Evolutionary conservation across 2,113 vertebrate species (phyloP), one percentile per base, ranked within the genome.

Genomic region (Centrocercus urophasianus): DNA sequence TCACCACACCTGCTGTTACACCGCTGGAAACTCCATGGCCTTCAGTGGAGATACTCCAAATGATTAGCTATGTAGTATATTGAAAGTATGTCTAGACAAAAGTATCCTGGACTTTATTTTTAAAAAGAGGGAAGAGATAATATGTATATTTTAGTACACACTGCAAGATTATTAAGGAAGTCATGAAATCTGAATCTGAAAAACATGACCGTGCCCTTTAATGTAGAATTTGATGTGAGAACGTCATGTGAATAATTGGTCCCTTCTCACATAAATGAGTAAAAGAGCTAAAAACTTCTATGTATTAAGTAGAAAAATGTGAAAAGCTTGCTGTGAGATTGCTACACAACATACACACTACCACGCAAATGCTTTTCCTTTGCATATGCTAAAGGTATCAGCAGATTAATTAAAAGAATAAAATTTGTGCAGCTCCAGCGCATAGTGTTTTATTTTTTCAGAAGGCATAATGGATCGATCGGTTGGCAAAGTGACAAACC

Each of bases 51-150:
- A 40, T 32, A 3, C 14, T 60, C 56, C 28, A 36, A 88, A 43
- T 45, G 48, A 32, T 48, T 78, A 90, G 57, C 48, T 93, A 17
- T 21, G 48, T 32, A 36, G 27, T 83, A 22, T 86, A 67, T 88
- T 54, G 76, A 70, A 81, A 76, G 19, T 42, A 83, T 7, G 30
- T 71, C 60, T 88, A 74, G 69, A 47, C 40, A 87, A 80, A 90
- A 84, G 28, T 47, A 80, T 86, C 71, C 64, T 4, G 10, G 65
- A 64, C 21, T 78, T 81, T 91, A 85, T 95, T 96, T 96, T 96
- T 86, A 13, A 94, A 85, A 88, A 76, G 45, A 79, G 7, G 38
- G 61, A 84, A 86, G 83, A 84, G 25, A 76, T 8, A 87, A 79
- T 25, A 63, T 28, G 6, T 82, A 54, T 90, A 93, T 93, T 92